Conservation (phyloP, 1,140 invertebrate genomes). For the Euborellia annulipes region DNA sequence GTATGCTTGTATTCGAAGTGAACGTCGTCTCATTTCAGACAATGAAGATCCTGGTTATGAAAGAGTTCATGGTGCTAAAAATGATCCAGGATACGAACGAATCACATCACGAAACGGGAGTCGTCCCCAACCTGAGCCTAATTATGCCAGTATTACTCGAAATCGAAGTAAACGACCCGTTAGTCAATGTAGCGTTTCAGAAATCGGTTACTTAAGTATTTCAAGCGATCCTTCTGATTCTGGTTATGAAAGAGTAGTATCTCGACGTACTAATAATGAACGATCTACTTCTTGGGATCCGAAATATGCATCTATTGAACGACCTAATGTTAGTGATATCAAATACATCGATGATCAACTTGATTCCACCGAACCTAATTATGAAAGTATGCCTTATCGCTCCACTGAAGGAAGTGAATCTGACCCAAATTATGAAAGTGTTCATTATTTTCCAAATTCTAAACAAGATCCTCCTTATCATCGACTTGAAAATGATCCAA, state of each 20-base stretch:
- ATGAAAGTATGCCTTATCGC: conserved; percentile 51
- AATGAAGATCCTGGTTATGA: conserved; percentile 44
- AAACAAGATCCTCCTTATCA: conserved; percentile 30
- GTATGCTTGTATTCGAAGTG: conserved; percentile 25
- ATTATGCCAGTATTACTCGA: conserved; percentile 10
- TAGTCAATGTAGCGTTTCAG: background rate
- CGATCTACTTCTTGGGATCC: too few species aligned
- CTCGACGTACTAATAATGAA: conserved; percentile 4
- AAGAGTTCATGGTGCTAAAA: conserved; percentile 36
- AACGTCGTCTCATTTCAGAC: conserved; percentile 24
- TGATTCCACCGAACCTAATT: conserved; percentile 33
- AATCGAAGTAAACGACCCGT: background rate
- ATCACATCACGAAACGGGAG: conserved; percentile 35
- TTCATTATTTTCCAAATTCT: conserved; percentile 26
- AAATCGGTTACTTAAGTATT: conserved; percentile 6
- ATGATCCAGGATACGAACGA: conserved; percentile 45
- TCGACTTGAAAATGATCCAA: conserved; percentile 22
- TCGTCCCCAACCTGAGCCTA: conserved; percentile 22
- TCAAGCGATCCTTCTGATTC: conserved; percentile 16
- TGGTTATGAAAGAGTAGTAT: conserved; percentile 8
- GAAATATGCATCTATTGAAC: too few species aligned
- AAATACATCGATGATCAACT: conserved; percentile 6
- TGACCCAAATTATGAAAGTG: conserved; percentile 51
- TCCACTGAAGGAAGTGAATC: conserved; percentile 45
- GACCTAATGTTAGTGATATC: background rate